Percentiles rank a stretch among this genome's conserved stretches.
These are phyloP conservation scores for Nomada lathburiana DNA, from an alignment of 2,888 invertebrate genomes.

Conservation along the genomic window DNA sequence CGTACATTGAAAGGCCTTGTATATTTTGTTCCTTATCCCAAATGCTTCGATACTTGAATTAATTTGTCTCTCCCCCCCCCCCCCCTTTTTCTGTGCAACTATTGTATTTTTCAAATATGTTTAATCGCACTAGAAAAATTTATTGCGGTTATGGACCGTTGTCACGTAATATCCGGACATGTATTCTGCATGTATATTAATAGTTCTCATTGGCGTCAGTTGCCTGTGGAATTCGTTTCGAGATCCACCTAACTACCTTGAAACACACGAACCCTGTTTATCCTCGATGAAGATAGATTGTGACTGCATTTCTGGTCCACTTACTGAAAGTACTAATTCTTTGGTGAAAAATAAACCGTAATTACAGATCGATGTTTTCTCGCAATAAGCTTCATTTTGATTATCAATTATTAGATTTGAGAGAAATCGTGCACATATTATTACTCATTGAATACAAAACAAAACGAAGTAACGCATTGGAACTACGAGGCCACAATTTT, in stretches of 20 bases:
- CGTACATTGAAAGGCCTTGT: not conserved
- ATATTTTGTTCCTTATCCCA: slow-evolving; percentile 5
- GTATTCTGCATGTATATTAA: slow-evolving; percentile 63
- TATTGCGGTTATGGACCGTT: slow-evolving; percentile 54
- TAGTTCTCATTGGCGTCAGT: slow-evolving; percentile 34
- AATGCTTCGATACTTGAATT: slow-evolving; percentile 60
- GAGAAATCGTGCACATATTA: too few relatives aligned
- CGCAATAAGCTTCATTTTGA: too few relatives aligned
- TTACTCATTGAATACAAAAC: too few relatives aligned
- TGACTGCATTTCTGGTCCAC: not conserved
- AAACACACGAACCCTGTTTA: not conserved
- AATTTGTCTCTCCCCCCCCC: slow-evolving; percentile 42
- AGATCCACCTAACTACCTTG: slow-evolving; percentile 7
- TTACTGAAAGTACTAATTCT: not conserved
- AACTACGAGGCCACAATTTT: not conserved
- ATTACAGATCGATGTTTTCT: too few relatives aligned
- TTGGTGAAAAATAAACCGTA: not conserved
- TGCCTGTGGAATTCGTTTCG: slow-evolving; percentile 32
- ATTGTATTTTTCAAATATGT: slow-evolving; percentile 18
- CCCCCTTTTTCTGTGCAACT: slow-evolving; percentile 56
- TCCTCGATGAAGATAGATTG: not conserved
- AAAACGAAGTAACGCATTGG: too few relatives aligned
- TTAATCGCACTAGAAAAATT: slow-evolving; percentile 54
- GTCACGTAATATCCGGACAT: slow-evolving; percentile 59
- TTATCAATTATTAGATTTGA: too few relatives aligned